Conservation (phyloP, 2,888 invertebrate genomes). For the Cecidostiba fungosa region DNA sequence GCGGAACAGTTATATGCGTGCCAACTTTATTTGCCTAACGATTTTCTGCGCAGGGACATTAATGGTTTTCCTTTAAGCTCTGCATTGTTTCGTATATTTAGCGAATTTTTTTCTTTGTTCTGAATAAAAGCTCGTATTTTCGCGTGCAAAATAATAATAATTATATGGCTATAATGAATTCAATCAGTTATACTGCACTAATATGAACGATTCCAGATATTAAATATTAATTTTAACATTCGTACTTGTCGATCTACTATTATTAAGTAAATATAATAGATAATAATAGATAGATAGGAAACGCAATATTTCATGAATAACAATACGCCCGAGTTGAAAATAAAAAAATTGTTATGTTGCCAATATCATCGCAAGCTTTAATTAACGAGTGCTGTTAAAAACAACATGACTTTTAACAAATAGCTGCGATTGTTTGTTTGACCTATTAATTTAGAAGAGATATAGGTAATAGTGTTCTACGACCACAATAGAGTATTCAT, state of each 20-base stretch:
- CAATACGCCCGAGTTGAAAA: neutral
- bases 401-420: no score
- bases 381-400: no score
- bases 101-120: neutral
- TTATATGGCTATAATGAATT: neutral
- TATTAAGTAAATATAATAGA: neutral
- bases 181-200: neutral
- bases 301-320: neutral
- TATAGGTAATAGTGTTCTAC: no score
- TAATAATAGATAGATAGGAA: no score
- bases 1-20: constrained; percentile 45
- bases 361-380: no score
- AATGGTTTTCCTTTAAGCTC: constrained; percentile 47
- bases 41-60: constrained; percentile 49
- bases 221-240: neutral
- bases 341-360: neutral
- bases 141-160: neutral
- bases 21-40: constrained; percentile 57
- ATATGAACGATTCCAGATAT: neutral
- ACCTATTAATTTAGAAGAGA: no score
- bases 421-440: no score
- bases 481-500: neutral
- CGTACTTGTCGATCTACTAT: neutral
- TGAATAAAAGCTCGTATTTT: neutral
- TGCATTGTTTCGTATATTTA: constrained; percentile 16